phyloP scores from a whole-genome alignment of 2,797 vertebrate genomes.

The Phoeniculus purpureus region DNA sequence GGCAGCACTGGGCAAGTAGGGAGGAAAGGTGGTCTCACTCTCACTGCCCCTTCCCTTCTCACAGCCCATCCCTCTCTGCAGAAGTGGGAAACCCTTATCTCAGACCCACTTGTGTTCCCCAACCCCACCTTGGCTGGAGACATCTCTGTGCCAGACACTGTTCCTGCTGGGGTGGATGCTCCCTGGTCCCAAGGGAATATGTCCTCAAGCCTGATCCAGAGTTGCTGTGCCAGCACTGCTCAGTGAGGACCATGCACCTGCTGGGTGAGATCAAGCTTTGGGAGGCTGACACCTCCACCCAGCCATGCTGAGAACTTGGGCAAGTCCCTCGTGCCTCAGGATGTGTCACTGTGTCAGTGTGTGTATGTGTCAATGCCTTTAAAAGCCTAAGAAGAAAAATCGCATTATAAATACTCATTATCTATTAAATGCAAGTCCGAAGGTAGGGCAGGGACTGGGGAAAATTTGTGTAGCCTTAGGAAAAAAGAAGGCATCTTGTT shows the following conservation, averaged over 20 bases:
- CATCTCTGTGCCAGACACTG: fast-evolving
- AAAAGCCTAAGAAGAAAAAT: background rate
- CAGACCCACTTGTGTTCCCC: background rate
- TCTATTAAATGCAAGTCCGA: background rate
- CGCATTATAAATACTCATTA: background rate
- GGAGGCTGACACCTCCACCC: background rate
- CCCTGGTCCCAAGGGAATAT: background rate
- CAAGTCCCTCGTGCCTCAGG: background rate
- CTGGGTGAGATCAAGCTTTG: background rate
- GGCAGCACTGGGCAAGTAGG: background rate
- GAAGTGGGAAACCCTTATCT: background rate
- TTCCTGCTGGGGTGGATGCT: background rate
- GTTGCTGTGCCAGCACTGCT: background rate
- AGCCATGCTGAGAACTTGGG: background rate
- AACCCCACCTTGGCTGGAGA: background rate
- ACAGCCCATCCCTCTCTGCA: background rate
- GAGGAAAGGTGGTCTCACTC: background rate
- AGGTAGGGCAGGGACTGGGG: background rate
- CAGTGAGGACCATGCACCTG: background rate
- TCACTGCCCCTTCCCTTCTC: background rate
- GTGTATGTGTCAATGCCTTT: background rate
- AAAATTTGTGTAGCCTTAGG: background rate
- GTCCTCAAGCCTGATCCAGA: fast-evolving
- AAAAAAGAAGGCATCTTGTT: background rate
- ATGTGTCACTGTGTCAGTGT: too few species aligned